Evolutionary conservation across 2,888 invertebrate genomes (phyloP), one percentile per base, ranked within the genome.

Genomic region (Craniophora ligustri): DNA sequence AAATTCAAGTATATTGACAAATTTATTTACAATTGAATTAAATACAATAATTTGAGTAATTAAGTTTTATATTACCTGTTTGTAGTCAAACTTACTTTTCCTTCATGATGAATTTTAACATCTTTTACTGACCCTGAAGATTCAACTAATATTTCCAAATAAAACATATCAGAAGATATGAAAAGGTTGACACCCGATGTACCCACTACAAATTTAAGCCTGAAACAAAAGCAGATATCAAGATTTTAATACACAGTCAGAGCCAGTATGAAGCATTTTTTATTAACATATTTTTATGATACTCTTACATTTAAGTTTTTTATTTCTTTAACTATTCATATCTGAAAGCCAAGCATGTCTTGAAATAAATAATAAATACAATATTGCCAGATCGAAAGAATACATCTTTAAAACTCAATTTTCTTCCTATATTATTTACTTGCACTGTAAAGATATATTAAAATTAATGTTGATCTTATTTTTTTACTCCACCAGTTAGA

Each of bases 141-240:
- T 79, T 98, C 98, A 47, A 99, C 94, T 46, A 97, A 92, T 75
- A 99, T 97, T 93, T 99, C 98, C 72, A 99, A 94, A 86, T 98
- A 98, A 88, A 99, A 99, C 98, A 98, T 98, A 83, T 99, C 99
- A 0, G 98, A 98, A 31, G 98, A 98, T 85, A 99, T 98, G 82
- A 98, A 98, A 59, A 98, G 94, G 80, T 97, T 96, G 4, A 96
- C 96, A 35, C 96, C 96, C 40, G 96, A 96, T 55, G 96, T 95
- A 47, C 97, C 97, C 61, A 97, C 96, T 81, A 97, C 97, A 88
- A 98, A 98, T 85, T 98, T 98, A 49, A 98, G 94, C 30, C 97
- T 97, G 87, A 48, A 91, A 89, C 26, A 50, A 49, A 49, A n/a
- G n/a, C 5, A 26, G 0, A n/a, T n/a, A n/a, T n/a, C n/a, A n/a